These are phyloP conservation scores for Sinohyriopsis cumingii DNA, from an alignment of 2,888 invertebrate genomes.

Conservation along the genomic window DNA sequence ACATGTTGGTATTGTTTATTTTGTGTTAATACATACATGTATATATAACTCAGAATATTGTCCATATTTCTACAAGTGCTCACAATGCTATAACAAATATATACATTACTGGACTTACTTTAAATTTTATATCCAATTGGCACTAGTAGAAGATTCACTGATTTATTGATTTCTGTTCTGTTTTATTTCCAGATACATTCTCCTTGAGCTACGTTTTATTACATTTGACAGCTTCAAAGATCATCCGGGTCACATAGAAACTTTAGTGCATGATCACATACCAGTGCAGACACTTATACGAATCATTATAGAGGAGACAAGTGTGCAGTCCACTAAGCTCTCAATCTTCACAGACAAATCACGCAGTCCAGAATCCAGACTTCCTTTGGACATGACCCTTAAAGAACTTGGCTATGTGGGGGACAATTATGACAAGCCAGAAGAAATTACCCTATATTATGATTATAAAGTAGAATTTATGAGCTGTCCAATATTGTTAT, in stretches of 20 bases:
- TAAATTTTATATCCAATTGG: no score
- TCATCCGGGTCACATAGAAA: constrained; percentile 62
- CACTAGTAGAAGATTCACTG: background rate
- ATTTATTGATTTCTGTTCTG: background rate
- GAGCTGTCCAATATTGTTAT: constrained; percentile 66
- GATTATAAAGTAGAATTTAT: constrained; percentile 68
- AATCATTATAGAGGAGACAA: constrained; percentile 57
- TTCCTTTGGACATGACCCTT: constrained; percentile 53
- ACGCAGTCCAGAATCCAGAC: constrained; percentile 52
- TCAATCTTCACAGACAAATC: constrained; percentile 63
- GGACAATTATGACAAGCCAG: constrained; percentile 55
- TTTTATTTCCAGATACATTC: constrained; percentile 50
- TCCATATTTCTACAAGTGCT: background rate
- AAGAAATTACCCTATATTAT: constrained; percentile 62
- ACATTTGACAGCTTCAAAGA: constrained; percentile 63
- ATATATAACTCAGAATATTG: background rate
- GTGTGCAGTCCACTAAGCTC: constrained; percentile 60
- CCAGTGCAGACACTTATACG: constrained; percentile 60
- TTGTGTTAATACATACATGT: no score
- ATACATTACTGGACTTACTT: no score
- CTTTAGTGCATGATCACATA: constrained; percentile 62
- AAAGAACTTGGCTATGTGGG: constrained; percentile 64
- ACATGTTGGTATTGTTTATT: background rate
- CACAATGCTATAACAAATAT: background rate
- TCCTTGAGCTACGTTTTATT: constrained; percentile 56